Percentiles rank a stretch among this genome's conserved stretches.
These are phyloP conservation scores for Seriola rivoliana DNA, from an alignment of 2,113 vertebrate genomes.

Conservation along the genomic window DNA sequence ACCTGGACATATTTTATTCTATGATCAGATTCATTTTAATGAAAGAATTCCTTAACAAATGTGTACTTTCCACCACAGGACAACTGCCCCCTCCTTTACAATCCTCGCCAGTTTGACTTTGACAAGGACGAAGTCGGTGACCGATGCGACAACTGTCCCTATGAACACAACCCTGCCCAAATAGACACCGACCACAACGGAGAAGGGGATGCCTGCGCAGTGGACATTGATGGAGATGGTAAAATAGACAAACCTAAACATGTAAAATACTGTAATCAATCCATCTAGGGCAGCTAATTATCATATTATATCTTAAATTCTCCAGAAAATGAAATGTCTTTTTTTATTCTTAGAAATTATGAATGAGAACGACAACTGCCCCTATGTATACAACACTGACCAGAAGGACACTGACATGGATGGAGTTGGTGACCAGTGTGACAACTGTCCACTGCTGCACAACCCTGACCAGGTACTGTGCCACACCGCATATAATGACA, in stretches of 20 bases:
- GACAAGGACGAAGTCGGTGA: conserved; percentile 98
- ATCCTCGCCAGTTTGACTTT: conserved; percentile 95
- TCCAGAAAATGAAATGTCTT: neutral
- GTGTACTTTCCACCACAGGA: conserved; percentile 82
- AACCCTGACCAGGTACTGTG: conserved; percentile 90
- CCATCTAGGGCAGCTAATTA: neutral
- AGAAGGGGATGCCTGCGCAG: conserved; percentile 94
- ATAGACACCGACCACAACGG: conserved; percentile 96
- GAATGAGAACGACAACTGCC: conserved; percentile 96
- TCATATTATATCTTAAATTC: neutral
- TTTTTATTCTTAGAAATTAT: conserved; percentile 86
- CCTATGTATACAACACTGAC: conserved; percentile 95
- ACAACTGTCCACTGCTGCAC: conserved; percentile 95
- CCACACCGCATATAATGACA: neutral
- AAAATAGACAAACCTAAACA: conserved; percentile 51
- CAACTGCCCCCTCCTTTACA: conserved; percentile 96
- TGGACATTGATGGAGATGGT: conserved; percentile 98
- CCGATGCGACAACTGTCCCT: conserved; percentile 97
- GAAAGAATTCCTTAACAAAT: neutral
- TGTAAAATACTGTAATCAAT: neutral
- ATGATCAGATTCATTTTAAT: neutral
- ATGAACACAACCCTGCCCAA: conserved; percentile 96
- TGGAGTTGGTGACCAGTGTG: conserved; percentile 96
- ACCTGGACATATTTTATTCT: neutral
- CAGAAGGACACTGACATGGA: conserved; percentile 96